These are phyloP conservation scores for Beris chalybata DNA, from an alignment of 2,888 invertebrate genomes.

Conservation along the genomic window DNA sequence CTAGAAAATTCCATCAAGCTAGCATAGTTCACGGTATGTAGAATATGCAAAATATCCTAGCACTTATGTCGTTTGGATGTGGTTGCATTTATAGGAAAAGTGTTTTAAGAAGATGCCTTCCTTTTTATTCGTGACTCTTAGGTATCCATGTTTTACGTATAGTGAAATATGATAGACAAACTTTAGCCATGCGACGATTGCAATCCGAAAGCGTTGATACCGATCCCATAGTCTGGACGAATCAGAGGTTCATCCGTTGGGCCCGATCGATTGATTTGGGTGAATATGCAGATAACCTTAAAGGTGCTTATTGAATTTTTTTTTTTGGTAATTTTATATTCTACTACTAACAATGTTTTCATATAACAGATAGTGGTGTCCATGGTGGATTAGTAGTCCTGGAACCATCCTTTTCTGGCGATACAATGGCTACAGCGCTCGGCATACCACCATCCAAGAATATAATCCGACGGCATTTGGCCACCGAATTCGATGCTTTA, in stretches of 20 bases:
- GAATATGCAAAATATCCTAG: not conserved
- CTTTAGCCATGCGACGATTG: slow-evolving; percentile 81
- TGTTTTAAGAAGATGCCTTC: not conserved
- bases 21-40: slow-evolving; percentile 82
- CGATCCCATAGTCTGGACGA: slow-evolving; percentile 95
- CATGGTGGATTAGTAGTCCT: slow-evolving; percentile 92
- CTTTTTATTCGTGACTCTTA: slow-evolving; percentile 35
- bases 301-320: slow-evolving; percentile 64
- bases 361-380: slow-evolving; percentile 80
- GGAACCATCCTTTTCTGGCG: slow-evolving; percentile 91
- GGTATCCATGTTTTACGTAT: slow-evolving; percentile 84
- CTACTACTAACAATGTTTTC: not conserved
- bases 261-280: slow-evolving; percentile 89
- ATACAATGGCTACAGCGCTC: slow-evolving; percentile 90
- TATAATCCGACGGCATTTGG: slow-evolving; percentile 88
- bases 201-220: slow-evolving; percentile 86
- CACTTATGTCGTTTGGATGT: not conserved
- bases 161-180: slow-evolving; percentile 90
- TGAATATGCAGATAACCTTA: slow-evolving; percentile 90
- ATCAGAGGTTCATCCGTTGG: slow-evolving; percentile 92
- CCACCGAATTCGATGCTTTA: slow-evolving; percentile 87
- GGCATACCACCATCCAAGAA: slow-evolving; percentile 92
- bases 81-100: not conserved
- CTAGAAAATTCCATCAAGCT: slow-evolving; percentile 91
- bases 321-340: slow-evolving; percentile 11